Conservation (phyloP, 2,797 vertebrate genomes). For the Periophthalmus magnuspinnatus region DNA sequence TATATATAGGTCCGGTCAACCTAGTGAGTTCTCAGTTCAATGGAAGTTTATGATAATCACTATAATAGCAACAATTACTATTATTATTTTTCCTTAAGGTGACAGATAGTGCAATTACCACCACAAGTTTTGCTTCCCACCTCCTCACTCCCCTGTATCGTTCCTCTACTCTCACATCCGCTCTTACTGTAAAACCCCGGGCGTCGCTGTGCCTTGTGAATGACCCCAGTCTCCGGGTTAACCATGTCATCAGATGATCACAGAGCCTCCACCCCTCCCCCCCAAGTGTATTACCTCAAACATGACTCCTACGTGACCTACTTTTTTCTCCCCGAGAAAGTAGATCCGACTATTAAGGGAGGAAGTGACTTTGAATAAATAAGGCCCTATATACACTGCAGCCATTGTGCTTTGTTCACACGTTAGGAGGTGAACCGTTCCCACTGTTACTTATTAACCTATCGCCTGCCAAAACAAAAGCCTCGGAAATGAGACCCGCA, state of each 20-base stretch:
- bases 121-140: neutral
- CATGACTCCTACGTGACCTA: conserved; percentile 82
- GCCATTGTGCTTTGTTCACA: conserved; percentile 82
- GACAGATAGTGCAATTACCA: neutral
- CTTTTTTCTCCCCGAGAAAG: conserved; percentile 68
- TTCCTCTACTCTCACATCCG: conserved; percentile 25
- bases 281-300: conserved; percentile 81
- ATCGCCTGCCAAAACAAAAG: conserved; percentile 52
- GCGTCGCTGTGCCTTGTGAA: conserved; percentile 61
- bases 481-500: conserved; percentile 11
- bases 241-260: conserved; percentile 80
- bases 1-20: neutral
- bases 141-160: conserved; percentile 18
- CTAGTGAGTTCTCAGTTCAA: neutral
- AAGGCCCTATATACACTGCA: conserved; percentile 73
- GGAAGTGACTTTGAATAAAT: conserved; percentile 82
- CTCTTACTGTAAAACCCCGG: conserved; percentile 42
- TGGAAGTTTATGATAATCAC: neutral
- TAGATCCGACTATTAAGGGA: conserved; percentile 77
- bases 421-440: conserved; percentile 67
- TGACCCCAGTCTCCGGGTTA: conserved; percentile 79
- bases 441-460: conserved; percentile 80
- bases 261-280: conserved; percentile 62
- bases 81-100: neutral
- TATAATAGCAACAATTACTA: neutral